These are phyloP conservation scores for Phymanthus crucifer DNA, from an alignment of 92 coral and sea anemone species.

Conservation along the genomic window DNA sequence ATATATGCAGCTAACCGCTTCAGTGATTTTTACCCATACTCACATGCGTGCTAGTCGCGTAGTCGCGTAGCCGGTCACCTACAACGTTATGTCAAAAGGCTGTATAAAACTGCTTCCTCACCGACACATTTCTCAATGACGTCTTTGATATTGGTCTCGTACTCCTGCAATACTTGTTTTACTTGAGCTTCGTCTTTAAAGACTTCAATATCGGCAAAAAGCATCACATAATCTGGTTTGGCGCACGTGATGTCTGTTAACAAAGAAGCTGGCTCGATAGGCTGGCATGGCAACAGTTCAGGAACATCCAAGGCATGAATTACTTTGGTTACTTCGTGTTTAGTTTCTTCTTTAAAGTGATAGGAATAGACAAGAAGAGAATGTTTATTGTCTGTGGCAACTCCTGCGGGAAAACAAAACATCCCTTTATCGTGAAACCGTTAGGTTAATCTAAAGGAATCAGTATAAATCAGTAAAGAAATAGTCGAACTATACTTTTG, in stretches of 20 bases:
- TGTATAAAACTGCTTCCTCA: not conserved
- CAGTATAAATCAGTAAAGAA: too few species aligned
- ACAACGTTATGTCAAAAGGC: too few species aligned
- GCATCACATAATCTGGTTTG: not conserved
- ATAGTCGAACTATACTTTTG: too few species aligned
- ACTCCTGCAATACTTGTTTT: not conserved
- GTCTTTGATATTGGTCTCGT: not conserved
- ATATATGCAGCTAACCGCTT: too few species aligned
- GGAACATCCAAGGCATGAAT: not conserved
- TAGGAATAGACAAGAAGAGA: constrained; percentile 10
- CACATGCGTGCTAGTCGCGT: too few species aligned
- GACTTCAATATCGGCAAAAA: not conserved
- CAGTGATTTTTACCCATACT: too few species aligned
- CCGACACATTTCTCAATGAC: not conserved
- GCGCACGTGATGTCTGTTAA: not conserved
- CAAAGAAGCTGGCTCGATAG: not conserved
- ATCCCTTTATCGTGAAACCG: too few species aligned
- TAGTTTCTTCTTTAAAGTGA: not conserved
- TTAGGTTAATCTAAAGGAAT: too few species aligned
- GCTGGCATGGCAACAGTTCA: not conserved
- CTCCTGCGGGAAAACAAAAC: too few species aligned
- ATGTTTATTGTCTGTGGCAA: not conserved
- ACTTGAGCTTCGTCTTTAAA: not conserved
- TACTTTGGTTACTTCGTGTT: too few species aligned
- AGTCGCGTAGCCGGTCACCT: too few species aligned